phyloP scores from a whole-genome alignment of 2,113 vertebrate species.

The Protobothrops flavoviridis region DNA sequence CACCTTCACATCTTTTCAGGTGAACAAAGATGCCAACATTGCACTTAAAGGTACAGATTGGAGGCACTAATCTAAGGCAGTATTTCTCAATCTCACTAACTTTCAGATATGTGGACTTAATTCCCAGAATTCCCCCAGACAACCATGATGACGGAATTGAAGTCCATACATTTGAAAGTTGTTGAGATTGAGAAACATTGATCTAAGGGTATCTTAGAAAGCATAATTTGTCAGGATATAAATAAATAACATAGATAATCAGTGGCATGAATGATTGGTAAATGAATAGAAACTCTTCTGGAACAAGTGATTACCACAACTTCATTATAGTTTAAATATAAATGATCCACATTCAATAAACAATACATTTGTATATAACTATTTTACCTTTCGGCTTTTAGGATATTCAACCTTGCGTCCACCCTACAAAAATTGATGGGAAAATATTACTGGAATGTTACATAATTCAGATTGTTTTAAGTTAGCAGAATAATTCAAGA shows the following conservation, averaged over 20 bases:
- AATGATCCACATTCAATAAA: slow-evolving; percentile 11
- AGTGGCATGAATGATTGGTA: neutral
- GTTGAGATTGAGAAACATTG: neutral
- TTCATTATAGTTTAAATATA: neutral
- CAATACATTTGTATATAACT: slow-evolving; percentile 13
- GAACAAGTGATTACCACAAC: neutral
- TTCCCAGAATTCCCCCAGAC: neutral
- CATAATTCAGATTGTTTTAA: neutral
- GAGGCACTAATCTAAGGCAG: neutral
- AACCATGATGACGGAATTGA: neutral
- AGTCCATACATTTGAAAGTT: neutral
- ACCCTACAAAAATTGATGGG: slow-evolving; percentile 74
- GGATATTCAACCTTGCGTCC: slow-evolving; percentile 86
- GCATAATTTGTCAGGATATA: neutral
- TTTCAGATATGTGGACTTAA: neutral
- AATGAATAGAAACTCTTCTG: neutral
- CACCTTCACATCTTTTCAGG: neutral
- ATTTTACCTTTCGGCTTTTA: slow-evolving; percentile 83
- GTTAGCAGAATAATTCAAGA: neutral
- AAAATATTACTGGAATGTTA: neutral
- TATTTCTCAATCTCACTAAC: neutral
- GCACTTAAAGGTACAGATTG: neutral
- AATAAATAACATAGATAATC: neutral
- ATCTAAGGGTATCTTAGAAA: neutral
- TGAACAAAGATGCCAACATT: neutral